Base-by-base conservation (phyloP, 2,797 vertebrate species). In the Anguilla anguilla region DNA sequence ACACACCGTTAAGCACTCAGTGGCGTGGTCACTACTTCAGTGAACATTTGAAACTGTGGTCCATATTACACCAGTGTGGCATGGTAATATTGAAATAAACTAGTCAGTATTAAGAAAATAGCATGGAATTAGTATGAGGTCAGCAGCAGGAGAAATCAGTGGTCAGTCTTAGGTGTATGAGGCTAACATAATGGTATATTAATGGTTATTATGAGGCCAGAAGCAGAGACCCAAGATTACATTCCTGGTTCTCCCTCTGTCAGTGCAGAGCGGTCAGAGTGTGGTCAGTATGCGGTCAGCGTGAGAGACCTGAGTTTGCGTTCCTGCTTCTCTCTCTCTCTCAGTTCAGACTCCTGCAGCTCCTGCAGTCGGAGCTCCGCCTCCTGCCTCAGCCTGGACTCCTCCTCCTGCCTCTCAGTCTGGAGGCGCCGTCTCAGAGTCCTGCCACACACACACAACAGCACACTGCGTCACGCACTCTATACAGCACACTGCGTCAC, bases 291-390 rank as follows among this genome's bases (percentile, higher is more conserved):
- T 67, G 17, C 7, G 43, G 59, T 25, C 25, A 39, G 17, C 17
- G 7, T 31, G 61, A 79, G 67, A 92, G 90, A 98, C 97, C 97
- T 97, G 77, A 98, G 93, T n/a, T 86, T 93, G 31, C 91, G 90
- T 81, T 94, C 88, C 86, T 96, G 92, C 0, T 88, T 91, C 55
- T 96, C 91, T 0, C 86, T 51, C 87, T 97, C 94, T 0, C 55
- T 90, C 87, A 53, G 43, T 0, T 93, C 89, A 25, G 93, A 92
- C 83, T 94, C 93, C 88, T 90, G 91, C 25, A 97, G 93, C 82
- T 89, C 90, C 25, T 93, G 88, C 0, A 97, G 92, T 2, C 17
- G 94, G 84, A 87, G 86, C 0, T 89, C 79, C 43, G 93, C 92
- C 89, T 96, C 95, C 64, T 94, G 91, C 0, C 92, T 95, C 92